Conservation (phyloP, 2,113 vertebrate genomes). For the Nycticorax nycticorax region DNA sequence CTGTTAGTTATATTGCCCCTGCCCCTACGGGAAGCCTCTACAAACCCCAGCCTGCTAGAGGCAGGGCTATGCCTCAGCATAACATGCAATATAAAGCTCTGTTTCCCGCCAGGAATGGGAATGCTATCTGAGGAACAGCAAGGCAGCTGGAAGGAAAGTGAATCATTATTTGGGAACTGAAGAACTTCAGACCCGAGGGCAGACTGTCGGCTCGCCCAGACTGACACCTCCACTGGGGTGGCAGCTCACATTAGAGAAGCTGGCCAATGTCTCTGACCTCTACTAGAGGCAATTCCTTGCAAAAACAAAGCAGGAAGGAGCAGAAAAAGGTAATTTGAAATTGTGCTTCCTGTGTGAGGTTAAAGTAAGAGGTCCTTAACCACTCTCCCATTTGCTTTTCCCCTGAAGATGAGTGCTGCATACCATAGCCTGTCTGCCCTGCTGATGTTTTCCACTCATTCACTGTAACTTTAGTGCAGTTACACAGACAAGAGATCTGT, state of each 20-base stretch:
- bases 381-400: not conserved
- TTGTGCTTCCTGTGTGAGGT: not conserved
- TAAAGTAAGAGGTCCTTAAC: not conserved
- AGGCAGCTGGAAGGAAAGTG: not conserved
- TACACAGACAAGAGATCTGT: not conserved
- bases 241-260: not conserved
- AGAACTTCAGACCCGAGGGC: not conserved
- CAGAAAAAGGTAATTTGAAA: not conserved
- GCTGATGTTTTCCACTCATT: not conserved
- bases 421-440: not conserved
- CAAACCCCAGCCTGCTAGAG: not conserved
- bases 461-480: not conserved
- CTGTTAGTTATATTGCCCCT: fast-evolving
- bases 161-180: not conserved
- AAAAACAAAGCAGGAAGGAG: not conserved
- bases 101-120: not conserved
- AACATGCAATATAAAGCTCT: not conserved
- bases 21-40: not conserved
- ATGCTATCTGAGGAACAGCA: not conserved
- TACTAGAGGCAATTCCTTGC: not conserved
- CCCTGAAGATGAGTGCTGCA: not conserved
- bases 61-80: not conserved
- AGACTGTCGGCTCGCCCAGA: fast-evolving
- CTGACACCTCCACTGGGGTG: not conserved
- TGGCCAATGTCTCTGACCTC: not conserved